Base-by-base conservation (phyloP, 2,888 invertebrate genomes). In the Tricholauxania praeusta region DNA sequence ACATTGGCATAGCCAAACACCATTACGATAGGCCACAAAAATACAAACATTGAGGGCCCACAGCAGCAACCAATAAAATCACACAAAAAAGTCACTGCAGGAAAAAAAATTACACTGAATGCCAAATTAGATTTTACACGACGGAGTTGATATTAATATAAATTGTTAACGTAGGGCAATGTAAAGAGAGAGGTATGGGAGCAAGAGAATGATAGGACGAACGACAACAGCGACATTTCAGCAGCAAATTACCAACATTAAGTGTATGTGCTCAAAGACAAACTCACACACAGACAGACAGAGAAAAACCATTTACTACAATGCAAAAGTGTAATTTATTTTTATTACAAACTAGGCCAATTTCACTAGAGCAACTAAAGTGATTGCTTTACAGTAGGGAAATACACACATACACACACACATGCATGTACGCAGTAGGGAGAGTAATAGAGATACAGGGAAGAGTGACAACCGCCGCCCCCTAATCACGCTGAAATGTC, bases 341-440 rank as follows among this genome's bases (percentile, higher is more conserved):
- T 80, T 79, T 79, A 80, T 80, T 80, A 76, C 77, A 78, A 79
- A 79, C 78, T 79, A 78, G 80, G 77, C 77, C 80, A 79, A 79
- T 79, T 79, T 78, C 63, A 77, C 74, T 76, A 39, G 39, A 79
- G 78, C 75, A 76, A 75, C 76, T 74, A 72, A 62, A 60, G 59
- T 59, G 39, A 32, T 59, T 59, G 15, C 39, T 32, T 17, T 49
- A 60, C 52, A 71, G 65, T 49, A 68, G 60, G 57, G 55, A 67
- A 64, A 14, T 53, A 64, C 57, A 65, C 51, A 71, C 28, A 22
- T n/a, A 4, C 28, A 65, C 15, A 60, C 39, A 57, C 71, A 32
- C 66, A 70, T 65, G 72, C 60, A 67, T 71, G 4, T 32, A 17
- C 12, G 62, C n/a, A n/a, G n/a, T 32, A n/a, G 76, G 74, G 69